A percentile compares a stretch with the other conserved stretches of the same genome.
Conservation (phyloP, 2,113 vertebrate genomes). For the Monarcha castaneiventris region DNA sequence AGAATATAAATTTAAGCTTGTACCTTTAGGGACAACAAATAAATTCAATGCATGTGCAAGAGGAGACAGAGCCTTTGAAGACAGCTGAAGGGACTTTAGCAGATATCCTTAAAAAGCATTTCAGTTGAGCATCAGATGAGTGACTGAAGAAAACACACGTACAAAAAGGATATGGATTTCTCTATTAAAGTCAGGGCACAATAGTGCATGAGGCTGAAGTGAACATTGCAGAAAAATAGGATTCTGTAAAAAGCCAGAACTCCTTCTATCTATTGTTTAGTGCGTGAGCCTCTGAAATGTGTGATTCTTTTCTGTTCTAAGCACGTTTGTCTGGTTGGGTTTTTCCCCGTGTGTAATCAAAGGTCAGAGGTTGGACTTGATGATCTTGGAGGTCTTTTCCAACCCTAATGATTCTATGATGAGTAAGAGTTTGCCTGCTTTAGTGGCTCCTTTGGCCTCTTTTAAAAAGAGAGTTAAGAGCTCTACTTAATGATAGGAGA, state of each 20-base stretch:
- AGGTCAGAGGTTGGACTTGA: not conserved
- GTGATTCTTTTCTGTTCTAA: not conserved
- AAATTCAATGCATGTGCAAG: not conserved
- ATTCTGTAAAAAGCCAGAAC: not conserved
- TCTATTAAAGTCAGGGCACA: not conserved
- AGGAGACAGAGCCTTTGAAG: not conserved
- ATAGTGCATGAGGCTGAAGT: not conserved
- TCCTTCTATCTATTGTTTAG: not conserved
- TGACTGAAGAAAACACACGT: not conserved
- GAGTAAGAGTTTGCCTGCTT: not conserved
- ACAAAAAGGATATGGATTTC: not conserved
- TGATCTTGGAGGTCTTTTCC: not conserved
- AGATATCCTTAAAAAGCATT: not conserved
- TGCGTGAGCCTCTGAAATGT: not conserved
- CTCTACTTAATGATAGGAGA: not conserved
- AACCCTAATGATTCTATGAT: not conserved
- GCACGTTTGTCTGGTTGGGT: not conserved
- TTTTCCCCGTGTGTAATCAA: not conserved
- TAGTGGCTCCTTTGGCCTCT: not conserved
- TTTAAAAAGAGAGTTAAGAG: not conserved
- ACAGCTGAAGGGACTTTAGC: not conserved
- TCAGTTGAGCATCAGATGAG: not conserved
- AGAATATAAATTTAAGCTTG: not conserved
- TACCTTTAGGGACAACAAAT: not conserved
- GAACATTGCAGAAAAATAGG: not conserved